These are phyloP conservation scores for Pleuronectes platessa DNA, from an alignment of 2,113 vertebrate species.

Conservation along the genomic window DNA sequence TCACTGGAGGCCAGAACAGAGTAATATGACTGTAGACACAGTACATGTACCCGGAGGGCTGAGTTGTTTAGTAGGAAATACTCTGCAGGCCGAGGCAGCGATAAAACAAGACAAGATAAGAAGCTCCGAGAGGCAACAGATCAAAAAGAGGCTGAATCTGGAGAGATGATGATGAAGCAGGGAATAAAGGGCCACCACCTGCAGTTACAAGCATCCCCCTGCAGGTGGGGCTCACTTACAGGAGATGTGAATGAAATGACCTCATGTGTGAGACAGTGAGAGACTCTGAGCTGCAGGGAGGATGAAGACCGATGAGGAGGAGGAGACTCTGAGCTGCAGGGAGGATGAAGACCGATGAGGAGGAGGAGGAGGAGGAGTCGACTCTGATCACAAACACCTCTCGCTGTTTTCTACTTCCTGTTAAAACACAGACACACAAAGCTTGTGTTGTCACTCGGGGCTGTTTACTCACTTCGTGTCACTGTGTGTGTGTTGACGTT, in stretches of 20 bases:
- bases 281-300: conserved; percentile 33
- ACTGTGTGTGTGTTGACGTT: not conserved
- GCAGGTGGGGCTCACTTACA: conserved; percentile 52
- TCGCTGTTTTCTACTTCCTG: conserved; percentile 10
- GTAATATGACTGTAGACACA: not conserved
- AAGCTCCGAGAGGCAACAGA: not conserved
- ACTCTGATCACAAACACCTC: conserved; percentile 6
- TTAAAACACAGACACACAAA: not conserved
- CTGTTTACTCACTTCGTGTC: not conserved
- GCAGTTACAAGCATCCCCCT: conserved; percentile 26
- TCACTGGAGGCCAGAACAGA: not conserved
- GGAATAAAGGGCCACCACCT: conserved; percentile 11
- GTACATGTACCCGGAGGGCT: too few species aligned
- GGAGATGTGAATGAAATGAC: not conserved
- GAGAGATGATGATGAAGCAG: not conserved
- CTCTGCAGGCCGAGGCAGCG: not conserved
- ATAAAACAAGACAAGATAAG: not conserved
- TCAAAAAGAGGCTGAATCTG: conserved; percentile 9
- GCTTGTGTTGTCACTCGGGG: not conserved
- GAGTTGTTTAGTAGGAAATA: not conserved
- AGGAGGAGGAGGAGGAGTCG: conserved; percentile 19
- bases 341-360: conserved; percentile 3
- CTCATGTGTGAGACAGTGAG: conserved; percentile 19
- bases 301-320: not conserved
- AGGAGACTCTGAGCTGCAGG: conserved; percentile 24